A percentile compares a stretch with the other conserved stretches of the same genome.
These are phyloP conservation scores for Podiceps cristatus DNA, from an alignment of 2,113 vertebrate genomes.

Conservation along the genomic window DNA sequence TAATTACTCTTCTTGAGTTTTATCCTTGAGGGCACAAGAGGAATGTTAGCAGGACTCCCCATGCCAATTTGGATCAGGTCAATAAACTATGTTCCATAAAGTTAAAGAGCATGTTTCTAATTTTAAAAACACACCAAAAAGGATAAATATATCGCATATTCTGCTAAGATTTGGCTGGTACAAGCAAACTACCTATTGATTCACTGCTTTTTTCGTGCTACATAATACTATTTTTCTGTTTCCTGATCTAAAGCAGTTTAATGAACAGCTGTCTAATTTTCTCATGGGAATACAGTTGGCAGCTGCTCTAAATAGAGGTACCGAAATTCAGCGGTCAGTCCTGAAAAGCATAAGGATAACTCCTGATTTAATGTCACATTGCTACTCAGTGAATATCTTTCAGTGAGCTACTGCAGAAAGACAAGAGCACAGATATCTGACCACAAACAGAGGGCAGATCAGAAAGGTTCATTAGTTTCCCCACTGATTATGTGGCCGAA, in stretches of 20 bases:
- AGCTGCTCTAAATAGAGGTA: background rate
- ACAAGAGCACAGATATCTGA: background rate
- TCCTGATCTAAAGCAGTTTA: background rate
- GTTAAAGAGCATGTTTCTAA: background rate
- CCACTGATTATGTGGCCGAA: background rate
- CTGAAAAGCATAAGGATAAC: background rate
- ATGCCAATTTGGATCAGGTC: background rate
- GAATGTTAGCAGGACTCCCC: background rate
- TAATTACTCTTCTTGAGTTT: background rate
- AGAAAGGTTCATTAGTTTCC: background rate
- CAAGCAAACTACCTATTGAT: background rate
- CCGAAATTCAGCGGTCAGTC: fast-evolving
- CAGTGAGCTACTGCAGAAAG: background rate
- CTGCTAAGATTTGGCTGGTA: background rate
- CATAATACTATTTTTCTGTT: background rate
- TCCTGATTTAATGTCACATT: background rate
- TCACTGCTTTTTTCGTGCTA: background rate
- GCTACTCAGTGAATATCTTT: background rate
- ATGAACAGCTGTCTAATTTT: background rate
- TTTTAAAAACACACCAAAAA: background rate
- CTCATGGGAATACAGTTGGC: background rate
- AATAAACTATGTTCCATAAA: background rate
- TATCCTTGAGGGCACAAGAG: background rate
- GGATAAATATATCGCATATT: background rate
- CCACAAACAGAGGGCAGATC: background rate